Percentiles rank a stretch among this genome's conserved stretches.
phyloP scores from a whole-genome alignment of 2,113 vertebrate species.

The Motacilla alba region DNA sequence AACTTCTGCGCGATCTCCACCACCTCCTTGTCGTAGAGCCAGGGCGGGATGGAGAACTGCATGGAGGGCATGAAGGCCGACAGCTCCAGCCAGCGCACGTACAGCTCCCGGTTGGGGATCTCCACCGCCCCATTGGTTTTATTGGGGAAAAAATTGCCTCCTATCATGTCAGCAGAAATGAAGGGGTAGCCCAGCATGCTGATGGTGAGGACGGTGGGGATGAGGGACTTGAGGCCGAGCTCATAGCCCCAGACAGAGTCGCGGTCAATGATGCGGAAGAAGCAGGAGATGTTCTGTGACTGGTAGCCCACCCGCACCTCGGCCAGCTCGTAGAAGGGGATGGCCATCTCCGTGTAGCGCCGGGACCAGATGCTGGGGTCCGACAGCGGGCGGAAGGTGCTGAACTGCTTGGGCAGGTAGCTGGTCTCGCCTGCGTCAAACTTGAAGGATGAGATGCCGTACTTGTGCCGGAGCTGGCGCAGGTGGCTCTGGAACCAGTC shows the following conservation, averaged over 20 bases:
- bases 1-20: conserved; percentile 91
- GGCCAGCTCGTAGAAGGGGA: neutral
- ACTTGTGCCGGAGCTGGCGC: conserved; percentile 79
- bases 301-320: neutral
- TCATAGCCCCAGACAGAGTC: neutral
- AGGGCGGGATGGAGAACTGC: conserved; percentile 96
- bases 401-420: conserved; percentile 90
- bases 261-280: neutral
- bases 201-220: conserved; percentile 81
- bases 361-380: conserved; percentile 81
- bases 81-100: conserved; percentile 95
- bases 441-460: conserved; percentile 89
- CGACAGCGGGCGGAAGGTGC: conserved; percentile 77
- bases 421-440: conserved; percentile 92
- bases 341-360: neutral
- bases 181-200: conserved; percentile 83
- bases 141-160: conserved; percentile 79
- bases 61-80: conserved; percentile 97
- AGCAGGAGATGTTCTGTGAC: neutral
- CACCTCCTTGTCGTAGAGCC: conserved; percentile 90
- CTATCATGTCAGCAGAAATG: conserved; percentile 9
- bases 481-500: conserved; percentile 91
- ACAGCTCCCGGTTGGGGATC: conserved; percentile 90
- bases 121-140: conserved; percentile 68
- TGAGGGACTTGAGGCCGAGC: neutral